Evolutionary conservation across 2,113 vertebrate genomes (phyloP).

Genomic region (Petroica traversi): DNA sequence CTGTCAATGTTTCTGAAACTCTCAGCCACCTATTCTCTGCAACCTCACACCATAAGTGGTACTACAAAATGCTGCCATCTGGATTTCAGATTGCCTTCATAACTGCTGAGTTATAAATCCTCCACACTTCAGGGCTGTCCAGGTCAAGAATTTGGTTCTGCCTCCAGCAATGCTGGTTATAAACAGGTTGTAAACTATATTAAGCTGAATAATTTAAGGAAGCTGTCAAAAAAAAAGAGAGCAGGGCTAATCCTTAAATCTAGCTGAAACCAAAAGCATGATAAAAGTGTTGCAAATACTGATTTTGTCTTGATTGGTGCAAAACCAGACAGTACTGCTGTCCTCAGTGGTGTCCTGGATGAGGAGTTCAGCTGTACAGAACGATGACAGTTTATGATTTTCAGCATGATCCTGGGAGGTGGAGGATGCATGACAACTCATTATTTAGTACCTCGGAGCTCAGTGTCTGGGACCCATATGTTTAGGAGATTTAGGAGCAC

Average conservation of each 20-base stretch:
- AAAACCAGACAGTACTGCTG: not conserved
- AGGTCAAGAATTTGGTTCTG: not conserved
- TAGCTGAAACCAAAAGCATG: not conserved
- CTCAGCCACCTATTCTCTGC: not conserved
- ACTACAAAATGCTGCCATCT: not conserved
- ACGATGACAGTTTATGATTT: not conserved
- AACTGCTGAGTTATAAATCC: not conserved
- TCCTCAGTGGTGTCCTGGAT: not conserved
- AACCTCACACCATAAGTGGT: not conserved
- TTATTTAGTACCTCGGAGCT: not conserved
- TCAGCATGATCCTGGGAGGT: not conserved
- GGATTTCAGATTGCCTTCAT: not conserved
- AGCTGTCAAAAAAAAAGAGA: not conserved
- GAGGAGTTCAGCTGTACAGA: not conserved
- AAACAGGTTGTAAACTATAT: not conserved
- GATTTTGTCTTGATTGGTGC: not conserved
- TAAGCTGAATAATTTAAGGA: not conserved
- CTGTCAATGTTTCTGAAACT: not conserved
- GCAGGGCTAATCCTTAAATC: not conserved
- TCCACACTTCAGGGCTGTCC: not conserved
- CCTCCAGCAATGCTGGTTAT: not conserved
- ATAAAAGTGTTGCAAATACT: not conserved
- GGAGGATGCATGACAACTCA: not conserved
- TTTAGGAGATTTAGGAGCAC: not conserved
- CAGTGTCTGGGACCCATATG: not conserved